Evolutionary conservation across 2,888 invertebrate species (phyloP).

Genomic region (Pandemis corylana): DNA sequence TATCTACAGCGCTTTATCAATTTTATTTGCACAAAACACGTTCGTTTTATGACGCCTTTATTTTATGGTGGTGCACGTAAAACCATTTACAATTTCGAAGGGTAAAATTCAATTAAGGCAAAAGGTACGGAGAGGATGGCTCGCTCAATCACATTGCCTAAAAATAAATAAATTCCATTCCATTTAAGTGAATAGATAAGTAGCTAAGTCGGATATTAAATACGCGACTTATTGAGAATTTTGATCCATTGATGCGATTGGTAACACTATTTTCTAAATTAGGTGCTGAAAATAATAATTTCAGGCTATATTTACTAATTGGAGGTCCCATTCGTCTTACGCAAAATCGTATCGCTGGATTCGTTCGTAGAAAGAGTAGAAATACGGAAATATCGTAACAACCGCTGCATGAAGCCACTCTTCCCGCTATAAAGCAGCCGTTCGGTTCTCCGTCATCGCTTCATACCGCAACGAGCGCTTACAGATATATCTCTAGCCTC

Average conservation of each 20-base stretch:
- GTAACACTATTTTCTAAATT: background rate
- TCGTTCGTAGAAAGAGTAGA: background rate
- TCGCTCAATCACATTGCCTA: constrained; percentile 30
- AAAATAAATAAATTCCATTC: constrained; percentile 20
- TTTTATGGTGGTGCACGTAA: constrained; percentile 43
- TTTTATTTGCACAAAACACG: constrained; percentile 36
- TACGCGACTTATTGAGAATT: background rate
- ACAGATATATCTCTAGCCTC: constrained; percentile 51
- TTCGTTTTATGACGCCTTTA: constrained; percentile 42
- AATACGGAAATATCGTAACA: constrained; percentile 10
- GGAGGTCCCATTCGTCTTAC: background rate
- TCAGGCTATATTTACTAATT: background rate
- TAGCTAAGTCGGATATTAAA: constrained; percentile 5
- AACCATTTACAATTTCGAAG: constrained; percentile 59
- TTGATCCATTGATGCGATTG: background rate
- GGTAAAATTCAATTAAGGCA: constrained; percentile 59
- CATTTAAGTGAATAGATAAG: constrained; percentile 8
- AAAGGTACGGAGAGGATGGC: constrained; percentile 19
- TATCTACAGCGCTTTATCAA: constrained; percentile 24
- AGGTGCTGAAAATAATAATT: too few species aligned
- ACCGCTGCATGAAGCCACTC: constrained; percentile 11
- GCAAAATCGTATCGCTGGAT: background rate
- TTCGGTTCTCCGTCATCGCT: constrained; percentile 23
- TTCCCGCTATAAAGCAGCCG: constrained; percentile 29
- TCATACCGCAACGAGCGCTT: constrained; percentile 30